Conservation (phyloP, 2,113 vertebrate species). For the Bufo gargarizans region DNA sequence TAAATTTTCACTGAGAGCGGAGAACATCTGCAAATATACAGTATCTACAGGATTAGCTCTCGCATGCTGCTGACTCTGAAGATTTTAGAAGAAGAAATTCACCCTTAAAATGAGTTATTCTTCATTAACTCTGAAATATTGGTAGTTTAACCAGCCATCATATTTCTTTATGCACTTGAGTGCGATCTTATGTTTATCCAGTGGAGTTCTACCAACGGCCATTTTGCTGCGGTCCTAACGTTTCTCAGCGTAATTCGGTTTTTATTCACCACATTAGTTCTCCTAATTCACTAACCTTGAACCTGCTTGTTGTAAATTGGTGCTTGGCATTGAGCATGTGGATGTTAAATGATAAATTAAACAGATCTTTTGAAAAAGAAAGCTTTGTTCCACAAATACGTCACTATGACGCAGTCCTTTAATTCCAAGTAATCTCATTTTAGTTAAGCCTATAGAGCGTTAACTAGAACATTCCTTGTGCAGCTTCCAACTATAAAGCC, state of each 20-base stretch:
- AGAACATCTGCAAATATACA: conserved; percentile 43
- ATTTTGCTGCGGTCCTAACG: background rate
- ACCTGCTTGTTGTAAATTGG: background rate
- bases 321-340: background rate
- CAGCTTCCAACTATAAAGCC: background rate
- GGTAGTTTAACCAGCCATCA: background rate
- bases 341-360: background rate
- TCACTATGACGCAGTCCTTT: background rate
- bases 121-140: conserved; percentile 34
- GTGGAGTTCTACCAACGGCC: background rate
- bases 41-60: conserved; percentile 26
- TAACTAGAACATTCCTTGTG: background rate
- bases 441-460: background rate
- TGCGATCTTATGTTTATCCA: background rate
- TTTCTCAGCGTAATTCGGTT: background rate
- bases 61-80: conserved; percentile 36
- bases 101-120: conserved; percentile 25
- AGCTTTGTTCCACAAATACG: background rate
- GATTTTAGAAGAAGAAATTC: conserved; percentile 5
- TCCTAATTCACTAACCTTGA: background rate
- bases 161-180: background rate
- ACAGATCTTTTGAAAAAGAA: background rate
- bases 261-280: background rate
- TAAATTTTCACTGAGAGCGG: conserved; percentile 24
- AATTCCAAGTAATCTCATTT: background rate